Conservation (phyloP, 2,113 vertebrate genomes). For the Tachuris rubrigastra region DNA sequence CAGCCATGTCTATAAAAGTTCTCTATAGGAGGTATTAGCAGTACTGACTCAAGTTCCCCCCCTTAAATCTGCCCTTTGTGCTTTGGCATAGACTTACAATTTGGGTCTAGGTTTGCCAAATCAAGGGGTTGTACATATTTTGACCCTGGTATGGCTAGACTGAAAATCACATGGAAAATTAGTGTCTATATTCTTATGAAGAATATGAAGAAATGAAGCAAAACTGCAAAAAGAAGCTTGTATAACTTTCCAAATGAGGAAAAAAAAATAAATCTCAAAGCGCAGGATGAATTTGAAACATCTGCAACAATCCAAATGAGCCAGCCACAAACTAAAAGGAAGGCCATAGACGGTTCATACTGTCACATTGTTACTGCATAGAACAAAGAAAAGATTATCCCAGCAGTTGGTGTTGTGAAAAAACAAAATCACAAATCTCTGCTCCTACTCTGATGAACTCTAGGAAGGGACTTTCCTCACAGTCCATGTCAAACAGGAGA, state of each 20-base stretch:
- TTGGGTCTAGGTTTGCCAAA: not conserved
- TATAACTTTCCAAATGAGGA: not conserved
- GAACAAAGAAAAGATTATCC: not conserved
- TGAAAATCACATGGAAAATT: not conserved
- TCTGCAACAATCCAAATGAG: not conserved
- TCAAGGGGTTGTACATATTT: not conserved
- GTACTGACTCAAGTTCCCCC: not conserved
- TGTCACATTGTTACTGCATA: not conserved
- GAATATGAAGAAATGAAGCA: not conserved
- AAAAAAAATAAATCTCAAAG: not conserved
- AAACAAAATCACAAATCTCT: not conserved
- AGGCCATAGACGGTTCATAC: not conserved
- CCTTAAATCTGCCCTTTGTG: not conserved
- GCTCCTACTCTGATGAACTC: not conserved
- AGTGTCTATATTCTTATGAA: not conserved
- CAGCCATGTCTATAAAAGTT: not conserved
- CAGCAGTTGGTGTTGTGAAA: not conserved
- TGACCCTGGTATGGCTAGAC: not conserved
- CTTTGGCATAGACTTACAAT: not conserved
- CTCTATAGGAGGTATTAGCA: not conserved
- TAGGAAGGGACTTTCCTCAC: not conserved
- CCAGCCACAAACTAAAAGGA: not conserved
- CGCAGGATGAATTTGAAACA: not conserved
- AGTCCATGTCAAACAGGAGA: not conserved
- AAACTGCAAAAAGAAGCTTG: not conserved